Evolutionary conservation across 2,888 invertebrate species (phyloP).

Genomic region (Argyresthia goedartella): DNA sequence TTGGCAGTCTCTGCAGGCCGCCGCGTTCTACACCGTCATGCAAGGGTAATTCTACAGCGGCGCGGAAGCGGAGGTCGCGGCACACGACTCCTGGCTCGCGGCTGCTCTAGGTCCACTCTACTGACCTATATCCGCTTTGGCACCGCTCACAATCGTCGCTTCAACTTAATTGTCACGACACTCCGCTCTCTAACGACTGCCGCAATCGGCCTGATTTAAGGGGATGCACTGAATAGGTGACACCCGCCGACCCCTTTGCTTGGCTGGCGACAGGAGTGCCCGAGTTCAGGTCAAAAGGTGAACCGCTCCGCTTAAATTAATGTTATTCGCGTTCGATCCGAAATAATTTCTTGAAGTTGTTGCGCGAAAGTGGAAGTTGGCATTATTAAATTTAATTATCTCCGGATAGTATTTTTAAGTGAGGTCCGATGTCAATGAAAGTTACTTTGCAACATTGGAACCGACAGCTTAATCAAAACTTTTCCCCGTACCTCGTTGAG

Average conservation of each 20-base stretch:
- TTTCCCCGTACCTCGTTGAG: too few species aligned
- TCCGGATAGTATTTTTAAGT: too few species aligned
- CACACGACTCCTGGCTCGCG: not conserved
- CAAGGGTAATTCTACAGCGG: not conserved
- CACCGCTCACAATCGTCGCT: conserved; percentile 68
- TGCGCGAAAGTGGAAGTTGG: too few species aligned
- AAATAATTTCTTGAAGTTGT: too few species aligned
- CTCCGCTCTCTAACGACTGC: conserved; percentile 67
- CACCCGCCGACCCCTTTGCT: conserved; percentile 32
- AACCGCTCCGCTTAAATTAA: conserved; percentile 14
- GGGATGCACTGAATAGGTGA: conserved; percentile 18
- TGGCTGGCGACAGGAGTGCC: conserved; percentile 31
- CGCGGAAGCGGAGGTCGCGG: not conserved
- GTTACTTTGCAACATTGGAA: too few species aligned
- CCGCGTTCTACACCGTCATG: not conserved
- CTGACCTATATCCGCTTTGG: conserved; percentile 70
- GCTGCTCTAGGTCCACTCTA: conserved; percentile 45
- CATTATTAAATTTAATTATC: too few species aligned
- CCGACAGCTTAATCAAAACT: too few species aligned
- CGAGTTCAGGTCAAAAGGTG: conserved; percentile 33
- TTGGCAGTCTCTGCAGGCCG: not conserved
- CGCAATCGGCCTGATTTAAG: conserved; percentile 64
- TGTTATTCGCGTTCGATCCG: conserved; percentile 19
- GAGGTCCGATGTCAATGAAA: too few species aligned
- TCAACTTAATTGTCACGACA: conserved; percentile 70